Base-by-base conservation (phyloP, 2,888 invertebrate genomes). In the Osmoderma eremita region DNA sequence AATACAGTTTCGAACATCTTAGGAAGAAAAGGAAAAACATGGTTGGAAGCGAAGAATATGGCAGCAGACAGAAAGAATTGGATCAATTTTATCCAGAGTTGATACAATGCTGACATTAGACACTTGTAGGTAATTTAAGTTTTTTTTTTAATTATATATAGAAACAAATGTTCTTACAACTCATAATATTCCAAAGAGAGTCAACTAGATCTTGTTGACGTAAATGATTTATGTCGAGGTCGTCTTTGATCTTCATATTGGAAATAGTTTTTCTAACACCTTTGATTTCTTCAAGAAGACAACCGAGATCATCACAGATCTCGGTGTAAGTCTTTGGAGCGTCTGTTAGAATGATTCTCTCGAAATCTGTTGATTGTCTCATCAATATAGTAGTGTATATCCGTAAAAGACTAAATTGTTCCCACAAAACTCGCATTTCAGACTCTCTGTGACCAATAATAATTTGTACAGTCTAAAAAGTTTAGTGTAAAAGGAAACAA, bases 401-500 rank as follows among this genome's bases (percentile, higher is more conserved):
- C 61, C 66, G 63, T 62, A 70, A 62, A 12, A 72, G 12, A 24
- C 61, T 51, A 12, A 75, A 63, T 48, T 74, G 69, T 64, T 71
- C 53, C 70, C 71, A 73, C 45, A 72, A 63, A n/a, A 20, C 6
- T 64, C 61, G 42, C 45, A 74, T 50, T 15, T 65, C 15, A 4
- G 75, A 74, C 42, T 56, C 64, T 38, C 66, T 50, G 39, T 75
- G 71, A 36, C 74, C 75, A 42, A 71, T 66, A 18, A 73, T 50
- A 48, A 67, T 66, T 68, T 74, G 75, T 13, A 74, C 63, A 20
- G 63, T 71, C 74, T 75, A 48, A 38, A 70, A 71, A 30, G 1
- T 22, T 24, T 48, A 58, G 10, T 30, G 30, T 10, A 30, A 30
- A 8, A 30, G 8, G 10, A 30, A 3, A 30, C 6, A 30, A 30